A percentile compares a stretch with the other conserved stretches of the same genome.
These are phyloP conservation scores for Chloropsis hardwickii DNA, from an alignment of 2,113 vertebrate species.

Conservation along the genomic window DNA sequence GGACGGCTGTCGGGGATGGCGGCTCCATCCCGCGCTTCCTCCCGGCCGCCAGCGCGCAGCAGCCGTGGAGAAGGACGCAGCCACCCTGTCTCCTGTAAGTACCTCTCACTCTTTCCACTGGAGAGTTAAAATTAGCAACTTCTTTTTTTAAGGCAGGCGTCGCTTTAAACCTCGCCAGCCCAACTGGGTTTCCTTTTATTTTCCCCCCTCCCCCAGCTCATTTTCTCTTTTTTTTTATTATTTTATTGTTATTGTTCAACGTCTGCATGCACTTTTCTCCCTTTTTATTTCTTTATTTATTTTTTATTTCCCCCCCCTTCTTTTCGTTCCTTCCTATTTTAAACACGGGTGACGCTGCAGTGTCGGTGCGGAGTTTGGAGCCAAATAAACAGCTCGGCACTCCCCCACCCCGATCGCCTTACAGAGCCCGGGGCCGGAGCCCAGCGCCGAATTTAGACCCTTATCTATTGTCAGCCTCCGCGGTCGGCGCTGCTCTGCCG, in stretches of 20 bases:
- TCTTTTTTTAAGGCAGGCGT: conserved; percentile 35
- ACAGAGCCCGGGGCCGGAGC: not conserved
- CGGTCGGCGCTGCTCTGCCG: not conserved
- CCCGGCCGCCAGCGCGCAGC: not conserved
- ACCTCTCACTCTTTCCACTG: conserved; percentile 61
- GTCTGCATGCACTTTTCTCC: not conserved
- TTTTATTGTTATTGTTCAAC: not conserved
- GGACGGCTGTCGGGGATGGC: not conserved
- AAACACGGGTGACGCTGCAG: not conserved
- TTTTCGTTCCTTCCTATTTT: not conserved
- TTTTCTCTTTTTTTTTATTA: not conserved
- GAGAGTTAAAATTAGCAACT: conserved; percentile 65
- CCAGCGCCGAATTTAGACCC: conserved; percentile 2
- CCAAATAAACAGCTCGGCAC: not conserved
- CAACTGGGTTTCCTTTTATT: conserved; percentile 12
- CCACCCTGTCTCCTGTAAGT: conserved; percentile 45
- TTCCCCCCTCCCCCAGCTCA: not conserved
- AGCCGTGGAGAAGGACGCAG: conserved; percentile 21
- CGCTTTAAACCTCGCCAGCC: conserved; percentile 12
- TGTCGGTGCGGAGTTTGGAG: conserved; percentile 8
- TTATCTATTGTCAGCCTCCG: not conserved
- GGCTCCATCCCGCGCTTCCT: not conserved
- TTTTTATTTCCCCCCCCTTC: not conserved
- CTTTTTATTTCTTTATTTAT: not conserved
- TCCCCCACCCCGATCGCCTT: not conserved